Evolutionary conservation across 2,888 invertebrate species (phyloP).

Genomic region (Marronus borbonicus): DNA sequence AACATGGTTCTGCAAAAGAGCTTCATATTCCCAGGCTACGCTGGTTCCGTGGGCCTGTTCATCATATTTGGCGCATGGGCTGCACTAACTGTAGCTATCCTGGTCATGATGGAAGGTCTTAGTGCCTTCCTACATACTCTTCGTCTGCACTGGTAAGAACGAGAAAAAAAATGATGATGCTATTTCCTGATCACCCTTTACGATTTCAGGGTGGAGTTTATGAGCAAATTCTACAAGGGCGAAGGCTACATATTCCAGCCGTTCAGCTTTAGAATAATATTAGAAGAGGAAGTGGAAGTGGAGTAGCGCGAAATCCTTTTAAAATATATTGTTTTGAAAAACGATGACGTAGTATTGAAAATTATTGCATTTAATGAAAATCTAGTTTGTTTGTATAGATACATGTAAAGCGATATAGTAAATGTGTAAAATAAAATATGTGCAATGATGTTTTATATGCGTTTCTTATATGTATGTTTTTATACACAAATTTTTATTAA

Average conservation of each 20-base stretch:
- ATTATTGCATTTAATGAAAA: neutral
- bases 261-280: conserved; percentile 77
- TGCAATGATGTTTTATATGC: conserved; percentile 23
- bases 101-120: conserved; percentile 92
- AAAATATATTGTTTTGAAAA: neutral
- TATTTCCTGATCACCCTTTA: neutral
- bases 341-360: conserved; percentile 19
- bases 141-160: conserved; percentile 85
- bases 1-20: conserved; percentile 75
- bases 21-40: conserved; percentile 61
- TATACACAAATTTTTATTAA: neutral
- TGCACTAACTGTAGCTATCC: conserved; percentile 84
- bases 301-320: conserved; percentile 53
- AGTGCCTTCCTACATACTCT: conserved; percentile 93
- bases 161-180: too few relatives aligned
- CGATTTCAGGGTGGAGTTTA: conserved; percentile 80
- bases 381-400: neutral
- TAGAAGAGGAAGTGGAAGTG: conserved; percentile 68
- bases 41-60: conserved; percentile 74
- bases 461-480: conserved; percentile 17
- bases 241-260: conserved; percentile 78
- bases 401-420: conserved; percentile 21
- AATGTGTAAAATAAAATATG: conserved; percentile 30
- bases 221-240: conserved; percentile 83
- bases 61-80: conserved; percentile 85